Evolutionary conservation across 2,888 invertebrate genomes (phyloP).

Genomic region (Andrena hattorfiana): DNA sequence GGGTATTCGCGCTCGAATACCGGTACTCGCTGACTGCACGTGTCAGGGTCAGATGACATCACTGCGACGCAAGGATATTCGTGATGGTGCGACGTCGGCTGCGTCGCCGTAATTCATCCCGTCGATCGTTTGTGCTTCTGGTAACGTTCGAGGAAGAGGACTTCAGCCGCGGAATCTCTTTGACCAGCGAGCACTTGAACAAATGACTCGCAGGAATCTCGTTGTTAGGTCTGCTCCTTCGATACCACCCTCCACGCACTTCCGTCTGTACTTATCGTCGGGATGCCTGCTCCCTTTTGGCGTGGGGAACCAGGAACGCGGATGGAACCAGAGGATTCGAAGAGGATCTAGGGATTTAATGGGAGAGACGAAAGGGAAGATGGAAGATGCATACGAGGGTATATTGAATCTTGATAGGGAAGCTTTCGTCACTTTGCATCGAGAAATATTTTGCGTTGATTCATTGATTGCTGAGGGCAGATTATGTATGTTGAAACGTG

Average conservation of each 20-base stretch:
- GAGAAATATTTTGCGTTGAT: no score
- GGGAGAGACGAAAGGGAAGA: not conserved
- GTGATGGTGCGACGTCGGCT: constrained; percentile 42
- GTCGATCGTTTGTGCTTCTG: constrained; percentile 59
- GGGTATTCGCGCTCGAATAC: constrained; percentile 62
- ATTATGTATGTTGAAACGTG: no score
- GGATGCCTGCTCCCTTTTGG: not conserved
- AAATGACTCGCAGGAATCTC: not conserved
- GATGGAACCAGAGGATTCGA: constrained; percentile 1
- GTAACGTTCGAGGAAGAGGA: constrained; percentile 25
- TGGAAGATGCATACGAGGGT: no score
- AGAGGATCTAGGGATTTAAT: no score
- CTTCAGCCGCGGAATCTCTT: constrained; percentile 11
- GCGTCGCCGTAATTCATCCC: constrained; percentile 67
- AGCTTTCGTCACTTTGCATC: no score
- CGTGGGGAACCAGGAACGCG: not conserved
- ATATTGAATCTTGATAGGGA: no score
- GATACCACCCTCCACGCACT: not conserved
- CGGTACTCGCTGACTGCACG: constrained; percentile 68
- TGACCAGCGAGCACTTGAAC: not conserved
- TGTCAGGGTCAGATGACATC: constrained; percentile 79
- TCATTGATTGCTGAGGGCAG: no score
- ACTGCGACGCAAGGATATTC: constrained; percentile 74
- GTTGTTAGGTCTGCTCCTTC: no score
- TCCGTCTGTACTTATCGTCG: not conserved